A percentile compares a stretch with the other conserved stretches of the same genome.
Conservation (phyloP, 2,797 vertebrate genomes). For the Clarias fuscus region DNA sequence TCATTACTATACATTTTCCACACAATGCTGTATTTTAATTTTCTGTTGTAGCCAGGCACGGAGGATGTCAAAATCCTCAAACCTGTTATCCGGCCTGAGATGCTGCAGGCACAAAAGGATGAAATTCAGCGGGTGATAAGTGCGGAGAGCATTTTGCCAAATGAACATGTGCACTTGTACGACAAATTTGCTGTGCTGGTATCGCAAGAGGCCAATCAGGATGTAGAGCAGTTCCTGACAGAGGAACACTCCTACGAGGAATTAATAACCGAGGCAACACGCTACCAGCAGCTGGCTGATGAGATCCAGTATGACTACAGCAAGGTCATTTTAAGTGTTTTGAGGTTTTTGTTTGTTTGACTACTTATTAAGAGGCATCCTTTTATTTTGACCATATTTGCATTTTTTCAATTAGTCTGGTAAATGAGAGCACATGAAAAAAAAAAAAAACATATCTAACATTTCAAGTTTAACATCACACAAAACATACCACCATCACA, state of each 20-base stretch:
- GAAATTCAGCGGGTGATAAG: slow-evolving; percentile 72
- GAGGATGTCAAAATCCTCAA: slow-evolving; percentile 68
- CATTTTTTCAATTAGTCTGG: slow-evolving; percentile 2
- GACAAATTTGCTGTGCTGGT: slow-evolving; percentile 81
- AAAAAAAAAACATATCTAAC: too few species aligned
- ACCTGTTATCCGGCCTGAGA: slow-evolving; percentile 81
- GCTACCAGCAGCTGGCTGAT: slow-evolving; percentile 78
- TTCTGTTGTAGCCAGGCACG: slow-evolving; percentile 62
- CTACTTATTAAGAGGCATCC: too few species aligned
- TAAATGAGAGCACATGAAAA: slow-evolving; percentile 2
- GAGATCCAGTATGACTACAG: slow-evolving; percentile 78
- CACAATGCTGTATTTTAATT: not conserved
- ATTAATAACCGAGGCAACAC: slow-evolving; percentile 76
- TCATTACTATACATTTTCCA: not conserved
- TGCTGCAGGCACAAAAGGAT: slow-evolving; percentile 74
- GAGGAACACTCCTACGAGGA: slow-evolving; percentile 79
- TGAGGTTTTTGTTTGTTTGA: too few species aligned
- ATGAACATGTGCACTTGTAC: slow-evolving; percentile 75
- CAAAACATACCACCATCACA: not conserved
- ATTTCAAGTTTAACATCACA: too few species aligned
- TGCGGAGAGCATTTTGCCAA: slow-evolving; percentile 74
- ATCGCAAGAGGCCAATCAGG: slow-evolving; percentile 77
- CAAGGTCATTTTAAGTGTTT: slow-evolving; percentile 70
- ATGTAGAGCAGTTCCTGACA: slow-evolving; percentile 77
- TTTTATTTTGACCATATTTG: not conserved